Base-by-base conservation (phyloP, 2,888 invertebrate species). In the Deilephila elpenor region DNA sequence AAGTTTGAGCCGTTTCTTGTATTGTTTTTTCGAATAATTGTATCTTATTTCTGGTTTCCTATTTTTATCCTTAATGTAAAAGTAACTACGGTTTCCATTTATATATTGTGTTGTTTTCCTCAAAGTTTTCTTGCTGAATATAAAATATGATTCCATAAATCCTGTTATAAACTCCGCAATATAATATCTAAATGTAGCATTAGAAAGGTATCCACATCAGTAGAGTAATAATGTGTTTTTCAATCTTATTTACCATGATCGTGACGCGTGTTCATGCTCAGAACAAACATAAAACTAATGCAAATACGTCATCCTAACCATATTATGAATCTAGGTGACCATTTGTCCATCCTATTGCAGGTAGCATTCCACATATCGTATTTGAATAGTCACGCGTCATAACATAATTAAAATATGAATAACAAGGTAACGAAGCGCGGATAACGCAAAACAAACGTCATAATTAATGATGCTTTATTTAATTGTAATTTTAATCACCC, bases 381-480 rank as follows among this genome's bases (percentile, higher is more conserved):
- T 67, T 44, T 67, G 25, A 67, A 67, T 67, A 51, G 75, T 14
- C 76, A 62, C 62, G 56, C 32, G 34, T 56, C 32, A 61, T 19
- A 61, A n/a, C 44, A 60, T 29, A 29, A 44, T 44, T 44, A 25
- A 17, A 67, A 67, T 67, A 51, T 67, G 51, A 51, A 67, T 67
- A 67, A 51, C 78, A 76, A 75, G 79, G 78, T 78, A 75, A 78
- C 75, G 76, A 80, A 78, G 78, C 77, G 77, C 78, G 79, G 81
- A 88, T 86, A 89, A 88, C 85, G 82, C 7, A 14, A 44, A 67
- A 51, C 67, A 67, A 67, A 67, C 67, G 25, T 67, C 67, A 67
- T 44, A 44, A 64, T 67, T 67, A 51, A 51, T 17, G 25, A 51
- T 51, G 67, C 5, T 51, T 67, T 67, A 51, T 67, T 67, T 51